Evolutionary conservation across 1,140 invertebrate genomes (phyloP), one percentile per base, ranked within the genome.

Genomic region (Uloborus diversus): DNA sequence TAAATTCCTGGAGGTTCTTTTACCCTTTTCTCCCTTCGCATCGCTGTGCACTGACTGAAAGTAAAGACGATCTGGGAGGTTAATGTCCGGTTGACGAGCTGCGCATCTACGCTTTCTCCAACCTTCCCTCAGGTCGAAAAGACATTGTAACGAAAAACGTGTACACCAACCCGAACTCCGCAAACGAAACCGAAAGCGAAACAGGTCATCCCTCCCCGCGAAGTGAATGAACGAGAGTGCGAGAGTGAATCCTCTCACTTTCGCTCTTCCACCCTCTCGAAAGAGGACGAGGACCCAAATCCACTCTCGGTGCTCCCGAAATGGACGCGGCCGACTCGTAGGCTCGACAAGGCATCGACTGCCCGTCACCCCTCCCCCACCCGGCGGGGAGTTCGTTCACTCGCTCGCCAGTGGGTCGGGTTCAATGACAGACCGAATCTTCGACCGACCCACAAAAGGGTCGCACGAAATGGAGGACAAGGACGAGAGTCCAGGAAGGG

Each of bases 161-260:
- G n/a, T n/a, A n/a, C n/a, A n/a, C n/a, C n/a, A n/a, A n/a, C n/a
- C n/a, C n/a, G n/a, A n/a, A n/a, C n/a, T n/a, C n/a, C n/a, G n/a
- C n/a, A n/a, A n/a, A n/a, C n/a, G 17, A 47, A 47, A 64, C 32
- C 30, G 61, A 64, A 64, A 64, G 61, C 42, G 27, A 64, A 64
- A 64, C 33, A 25, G 61, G 61, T 64, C 61, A 42, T n/a, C n/a
- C n/a, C n/a, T n/a, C 13, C 51, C 61, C 14, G 0, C 35, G 37
- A 42, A 64, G 61, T 64, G 61, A 64, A 64, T 4, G 61, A 64
- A 64, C 61, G 61, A n/a, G n/a, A n/a, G n/a, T n/a, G n/a, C n/a
- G n/a, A n/a, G n/a, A n/a, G n/a, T n/a, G n/a, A n/a, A n/a, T n/a
- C n/a, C n/a, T n/a, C n/a, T n/a, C n/a, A n/a, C n/a, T n/a, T n/a